Evolutionary conservation across 2,888 invertebrate genomes (phyloP), one percentile per base, ranked within the genome.

Genomic region (Andrena dorsata): DNA sequence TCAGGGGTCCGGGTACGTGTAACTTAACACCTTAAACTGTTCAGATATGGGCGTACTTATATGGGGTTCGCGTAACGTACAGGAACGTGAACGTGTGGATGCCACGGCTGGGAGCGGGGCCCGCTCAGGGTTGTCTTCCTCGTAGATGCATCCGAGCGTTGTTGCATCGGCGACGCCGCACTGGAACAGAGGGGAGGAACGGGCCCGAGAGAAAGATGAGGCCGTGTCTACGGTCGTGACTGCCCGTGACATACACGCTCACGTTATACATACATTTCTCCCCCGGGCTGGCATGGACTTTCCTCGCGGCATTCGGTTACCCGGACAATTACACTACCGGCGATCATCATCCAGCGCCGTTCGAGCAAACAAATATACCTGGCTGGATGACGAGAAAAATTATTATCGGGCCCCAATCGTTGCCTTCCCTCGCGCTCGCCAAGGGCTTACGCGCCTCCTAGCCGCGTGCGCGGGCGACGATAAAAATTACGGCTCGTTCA

Each of bases 191-290:
- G 35, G 51, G 82, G 76, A 81, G 63, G n/a, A 47, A 68, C 51
- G 86, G 47, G 47, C 61, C 56, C 41, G 63, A 53, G 75, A 86
- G 89, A 85, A 89, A 90, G 89, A 88, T 88, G 91, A 90, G 89
- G 88, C 86, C 83, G 83, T 76, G 85, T 86, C 79, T 69, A 84
- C 84, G 82, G 81, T 92, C 92, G 91, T 92, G 92, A 92, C 91
- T 89, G 85, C 82, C 85, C 90, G 86, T 90, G 90, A 91, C 90
- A 91, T 89, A 91, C 88, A 89, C 89, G 88, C 89, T 90, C 88
- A 81, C 88, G 87, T 89, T 86, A 84, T 89, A 86, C 89, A 85
- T 87, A 88, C 81, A 84, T 87, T 80, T 87, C 83, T 72, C 51
- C 76, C 66, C 74, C 63, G 64, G 35, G 74, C 79, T 66, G 86